Evolutionary conservation across 2,888 invertebrate species (phyloP).

Genomic region (Branchipolynoe longqiensis): DNA sequence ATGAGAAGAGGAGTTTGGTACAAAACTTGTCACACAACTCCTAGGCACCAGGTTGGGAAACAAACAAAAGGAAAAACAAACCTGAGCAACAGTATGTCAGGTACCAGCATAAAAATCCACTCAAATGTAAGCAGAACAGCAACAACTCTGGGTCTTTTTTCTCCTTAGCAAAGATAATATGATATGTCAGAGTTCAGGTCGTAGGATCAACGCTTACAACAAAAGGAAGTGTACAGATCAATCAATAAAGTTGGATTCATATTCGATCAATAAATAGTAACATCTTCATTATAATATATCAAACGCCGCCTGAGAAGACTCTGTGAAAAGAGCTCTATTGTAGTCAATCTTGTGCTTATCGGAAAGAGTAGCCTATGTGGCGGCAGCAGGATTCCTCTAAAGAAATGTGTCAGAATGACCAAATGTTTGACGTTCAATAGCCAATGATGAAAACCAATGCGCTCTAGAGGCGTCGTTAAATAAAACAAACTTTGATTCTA

Average conservation of each 20-base stretch:
- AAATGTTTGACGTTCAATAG: no score
- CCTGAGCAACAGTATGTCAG: neutral
- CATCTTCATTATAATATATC: neutral
- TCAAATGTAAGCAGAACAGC: neutral
- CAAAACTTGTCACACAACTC: no score
- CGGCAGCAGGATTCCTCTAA: no score
- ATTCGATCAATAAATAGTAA: neutral
- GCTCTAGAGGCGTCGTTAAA: no score
- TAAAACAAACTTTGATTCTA: neutral
- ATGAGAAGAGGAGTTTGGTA: no score
- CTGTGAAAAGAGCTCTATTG: no score
- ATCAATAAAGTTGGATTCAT: neutral
- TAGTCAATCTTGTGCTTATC: no score
- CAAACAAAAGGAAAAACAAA: neutral
- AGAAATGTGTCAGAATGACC: no score
- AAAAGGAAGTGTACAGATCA: neutral
- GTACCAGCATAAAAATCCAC: neutral
- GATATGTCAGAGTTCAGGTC: constrained; percentile 28
- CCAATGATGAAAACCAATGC: no score
- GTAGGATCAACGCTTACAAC: neutral
- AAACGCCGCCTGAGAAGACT: no score
- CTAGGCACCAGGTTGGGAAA: constrained; percentile 18
- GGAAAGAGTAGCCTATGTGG: no score
- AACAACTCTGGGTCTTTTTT: neutral
- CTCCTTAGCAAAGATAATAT: constrained; percentile 17